phyloP scores from a whole-genome alignment of 2,888 invertebrate genomes.

The Caenorhabditis sp. region DNA sequence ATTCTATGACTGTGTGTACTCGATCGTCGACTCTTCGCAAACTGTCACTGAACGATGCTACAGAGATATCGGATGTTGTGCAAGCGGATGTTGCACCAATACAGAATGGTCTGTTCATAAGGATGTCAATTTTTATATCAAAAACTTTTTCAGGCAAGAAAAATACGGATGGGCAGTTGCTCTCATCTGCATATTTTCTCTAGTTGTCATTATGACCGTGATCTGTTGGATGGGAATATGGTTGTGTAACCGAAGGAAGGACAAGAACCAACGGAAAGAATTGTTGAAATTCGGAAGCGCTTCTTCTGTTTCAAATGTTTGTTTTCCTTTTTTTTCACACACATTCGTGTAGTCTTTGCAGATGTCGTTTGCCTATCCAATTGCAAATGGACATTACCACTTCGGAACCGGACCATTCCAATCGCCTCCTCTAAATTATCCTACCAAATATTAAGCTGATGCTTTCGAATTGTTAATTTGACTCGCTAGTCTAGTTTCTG shows the following conservation, averaged over 20 bases:
- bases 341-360: slow-evolving; percentile 34
- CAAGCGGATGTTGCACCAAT: slow-evolving; percentile 73
- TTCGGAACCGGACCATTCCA: slow-evolving; percentile 74
- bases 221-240: slow-evolving; percentile 72
- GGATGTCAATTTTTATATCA: not conserved
- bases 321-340: slow-evolving; percentile 25
- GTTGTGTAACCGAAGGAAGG: slow-evolving; percentile 73
- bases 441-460: slow-evolving; percentile 60
- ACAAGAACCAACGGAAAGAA: slow-evolving; percentile 66
- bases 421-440: slow-evolving; percentile 71
- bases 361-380: slow-evolving; percentile 72
- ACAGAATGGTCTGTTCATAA: slow-evolving; percentile 65
- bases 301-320: slow-evolving; percentile 70
- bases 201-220: slow-evolving; percentile 72
- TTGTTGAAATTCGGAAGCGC: slow-evolving; percentile 66
- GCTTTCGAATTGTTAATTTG: not conserved
- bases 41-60: slow-evolving; percentile 74
- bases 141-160: slow-evolving; percentile 67
- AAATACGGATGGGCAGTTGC: slow-evolving; percentile 78
- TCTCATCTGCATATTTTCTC: slow-evolving; percentile 73
- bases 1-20: slow-evolving; percentile 75
- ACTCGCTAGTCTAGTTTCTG: not conserved
- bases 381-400: slow-evolving; percentile 70
- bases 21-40: slow-evolving; percentile 63
- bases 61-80: slow-evolving; percentile 77